Conservation (phyloP, 2,113 vertebrate species). For the Pyxicephalus adspersus region DNA sequence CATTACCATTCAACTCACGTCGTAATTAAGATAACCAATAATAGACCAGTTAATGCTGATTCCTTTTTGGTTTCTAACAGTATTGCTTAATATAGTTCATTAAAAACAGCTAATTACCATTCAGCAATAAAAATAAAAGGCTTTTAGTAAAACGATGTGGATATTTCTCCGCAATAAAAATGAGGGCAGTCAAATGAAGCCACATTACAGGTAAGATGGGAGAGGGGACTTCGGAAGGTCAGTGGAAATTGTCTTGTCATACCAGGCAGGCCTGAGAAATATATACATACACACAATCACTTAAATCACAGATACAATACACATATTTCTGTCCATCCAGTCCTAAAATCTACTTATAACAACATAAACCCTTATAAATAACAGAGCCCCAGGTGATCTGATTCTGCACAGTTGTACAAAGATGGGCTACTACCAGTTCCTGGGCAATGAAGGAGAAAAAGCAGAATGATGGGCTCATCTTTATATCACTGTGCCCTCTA, state of each 20-base stretch:
- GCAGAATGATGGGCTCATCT: no score
- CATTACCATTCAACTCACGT: neutral
- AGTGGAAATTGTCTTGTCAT: neutral
- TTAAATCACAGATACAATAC: no score
- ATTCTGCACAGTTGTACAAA: no score
- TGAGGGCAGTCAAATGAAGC: neutral
- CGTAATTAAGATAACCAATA: conserved; percentile 36
- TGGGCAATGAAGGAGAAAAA: no score
- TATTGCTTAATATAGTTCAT: conserved; percentile 31
- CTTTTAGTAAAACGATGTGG: neutral
- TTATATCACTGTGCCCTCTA: no score
- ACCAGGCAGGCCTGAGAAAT: conserved; percentile 1
- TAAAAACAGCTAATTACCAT: conserved; percentile 33
- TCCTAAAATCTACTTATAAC: no score
- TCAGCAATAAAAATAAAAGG: conserved; percentile 22
- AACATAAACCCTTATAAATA: no score
- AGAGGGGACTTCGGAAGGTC: conserved; percentile 26
- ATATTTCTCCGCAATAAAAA: neutral
- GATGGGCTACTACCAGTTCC: no score
- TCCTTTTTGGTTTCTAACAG: conserved; percentile 6
- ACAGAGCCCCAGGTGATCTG: no score
- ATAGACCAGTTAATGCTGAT: conserved; percentile 19
- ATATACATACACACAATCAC: no score
- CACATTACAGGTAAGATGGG: neutral
- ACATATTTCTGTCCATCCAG: no score